Conservation (phyloP, 2,797 vertebrate genomes). For the Orientallactaga sibirica region DNA sequence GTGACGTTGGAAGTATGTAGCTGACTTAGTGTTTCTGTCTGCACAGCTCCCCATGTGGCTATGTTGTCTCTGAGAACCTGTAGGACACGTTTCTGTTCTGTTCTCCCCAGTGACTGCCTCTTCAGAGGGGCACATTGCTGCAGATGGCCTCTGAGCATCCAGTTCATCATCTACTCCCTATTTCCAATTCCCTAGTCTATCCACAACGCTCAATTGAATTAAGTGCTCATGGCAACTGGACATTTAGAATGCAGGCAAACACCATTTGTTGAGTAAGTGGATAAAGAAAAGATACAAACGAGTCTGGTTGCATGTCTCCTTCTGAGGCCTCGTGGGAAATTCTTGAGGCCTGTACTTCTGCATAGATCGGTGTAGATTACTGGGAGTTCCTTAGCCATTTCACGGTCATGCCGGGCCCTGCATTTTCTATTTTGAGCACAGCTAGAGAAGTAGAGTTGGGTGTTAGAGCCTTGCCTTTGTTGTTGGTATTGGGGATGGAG, state of each 20-base stretch:
- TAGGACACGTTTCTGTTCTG: rapidly evolving
- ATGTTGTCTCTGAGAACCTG: not conserved
- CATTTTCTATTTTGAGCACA: not conserved
- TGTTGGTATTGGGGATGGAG: not conserved
- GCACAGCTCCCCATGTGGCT: not conserved
- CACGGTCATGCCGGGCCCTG: rapidly evolving
- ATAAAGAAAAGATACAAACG: not conserved
- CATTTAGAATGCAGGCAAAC: not conserved
- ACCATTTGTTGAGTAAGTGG: not conserved
- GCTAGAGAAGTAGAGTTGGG: not conserved
- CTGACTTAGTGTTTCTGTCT: not conserved
- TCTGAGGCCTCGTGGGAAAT: not conserved
- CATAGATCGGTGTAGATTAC: not conserved
- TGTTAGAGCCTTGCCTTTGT: not conserved
- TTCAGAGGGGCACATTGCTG: not conserved
- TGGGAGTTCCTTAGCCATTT: not conserved
- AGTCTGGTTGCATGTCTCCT: not conserved
- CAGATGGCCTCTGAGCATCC: not conserved
- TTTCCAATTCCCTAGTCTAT: not conserved
- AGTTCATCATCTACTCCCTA: not conserved
- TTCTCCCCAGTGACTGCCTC: rapidly evolving
- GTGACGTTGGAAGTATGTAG: not conserved
- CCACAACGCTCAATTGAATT: not conserved
- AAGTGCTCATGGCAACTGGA: not conserved
- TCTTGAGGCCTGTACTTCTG: not conserved